Percentiles rank a stretch among this genome's conserved stretches.
Conservation (phyloP, 2,113 vertebrate species). For the Macquaria australasica region DNA sequence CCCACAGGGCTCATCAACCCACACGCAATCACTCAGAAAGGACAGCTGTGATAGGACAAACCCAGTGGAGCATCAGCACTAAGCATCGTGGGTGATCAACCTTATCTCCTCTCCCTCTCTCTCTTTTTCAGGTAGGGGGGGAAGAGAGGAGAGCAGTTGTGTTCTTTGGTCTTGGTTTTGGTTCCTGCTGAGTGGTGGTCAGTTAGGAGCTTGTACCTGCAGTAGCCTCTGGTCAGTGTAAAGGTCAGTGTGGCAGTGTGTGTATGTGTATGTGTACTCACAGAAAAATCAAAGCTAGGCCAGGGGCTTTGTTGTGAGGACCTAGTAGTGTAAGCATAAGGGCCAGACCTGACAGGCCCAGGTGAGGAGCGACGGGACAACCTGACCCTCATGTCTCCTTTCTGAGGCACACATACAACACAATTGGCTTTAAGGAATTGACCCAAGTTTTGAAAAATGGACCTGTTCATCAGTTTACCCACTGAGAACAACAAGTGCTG, state of each 20-base stretch:
- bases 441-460: neutral
- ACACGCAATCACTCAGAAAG: constrained; percentile 41
- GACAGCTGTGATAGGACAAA: constrained; percentile 73
- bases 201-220: constrained; percentile 19
- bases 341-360: constrained; percentile 7
- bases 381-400: constrained; percentile 6
- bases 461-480: neutral
- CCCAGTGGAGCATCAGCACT: constrained; percentile 53
- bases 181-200: constrained; percentile 8
- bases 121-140: neutral
- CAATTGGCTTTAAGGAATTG: neutral
- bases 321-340: neutral
- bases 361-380: neutral
- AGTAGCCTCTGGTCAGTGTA: neutral
- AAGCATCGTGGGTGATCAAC: constrained; percentile 47
- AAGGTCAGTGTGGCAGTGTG: too few relatives aligned
- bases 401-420: constrained; percentile 25
- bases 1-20: constrained; percentile 36
- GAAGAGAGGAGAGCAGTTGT: neutral
- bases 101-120: neutral
- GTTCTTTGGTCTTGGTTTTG: constrained; percentile 8
- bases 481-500: neutral
- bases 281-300: constrained; percentile 17
- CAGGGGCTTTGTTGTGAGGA: neutral
- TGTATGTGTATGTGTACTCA: constrained; percentile 10